Percentiles rank a stretch among this genome's conserved stretches.
These are phyloP conservation scores for Phyto melanocephala DNA, from an alignment of 2,888 invertebrate species.

Conservation along the genomic window DNA sequence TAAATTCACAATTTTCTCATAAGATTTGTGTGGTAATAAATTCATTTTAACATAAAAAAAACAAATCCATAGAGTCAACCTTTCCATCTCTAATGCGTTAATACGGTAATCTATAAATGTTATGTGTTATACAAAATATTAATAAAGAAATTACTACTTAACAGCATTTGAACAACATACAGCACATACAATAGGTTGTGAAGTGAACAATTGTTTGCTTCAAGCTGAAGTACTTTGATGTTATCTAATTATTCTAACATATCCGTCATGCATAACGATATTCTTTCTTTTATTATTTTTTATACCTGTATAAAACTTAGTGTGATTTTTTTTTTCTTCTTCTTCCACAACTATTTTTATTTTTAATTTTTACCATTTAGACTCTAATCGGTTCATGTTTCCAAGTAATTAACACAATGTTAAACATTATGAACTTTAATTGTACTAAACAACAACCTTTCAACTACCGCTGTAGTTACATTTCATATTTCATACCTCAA, in stretches of 20 bases:
- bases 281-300: neutral
- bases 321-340: neutral
- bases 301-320: neutral
- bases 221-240: neutral
- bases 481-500: neutral
- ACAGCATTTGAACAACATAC: too few relatives aligned
- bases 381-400: neutral
- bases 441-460: neutral
- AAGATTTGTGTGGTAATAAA: too few relatives aligned
- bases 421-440: constrained; percentile 34
- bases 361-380: neutral
- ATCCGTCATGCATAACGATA: neutral
- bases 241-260: neutral
- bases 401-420: constrained; percentile 33
- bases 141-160: too few relatives aligned
- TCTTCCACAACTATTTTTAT: neutral
- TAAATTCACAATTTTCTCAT: too few relatives aligned
- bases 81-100: too few relatives aligned
- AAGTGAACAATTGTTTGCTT: too few relatives aligned
- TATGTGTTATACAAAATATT: too few relatives aligned
- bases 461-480: neutral
- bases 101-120: too few relatives aligned
- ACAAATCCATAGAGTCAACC: too few relatives aligned
- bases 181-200: too few relatives aligned
- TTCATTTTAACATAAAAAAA: too few relatives aligned